These are phyloP conservation scores for Drosophila watanabei DNA, from an alignment of 1,140 invertebrate species.

Conservation along the genomic window DNA sequence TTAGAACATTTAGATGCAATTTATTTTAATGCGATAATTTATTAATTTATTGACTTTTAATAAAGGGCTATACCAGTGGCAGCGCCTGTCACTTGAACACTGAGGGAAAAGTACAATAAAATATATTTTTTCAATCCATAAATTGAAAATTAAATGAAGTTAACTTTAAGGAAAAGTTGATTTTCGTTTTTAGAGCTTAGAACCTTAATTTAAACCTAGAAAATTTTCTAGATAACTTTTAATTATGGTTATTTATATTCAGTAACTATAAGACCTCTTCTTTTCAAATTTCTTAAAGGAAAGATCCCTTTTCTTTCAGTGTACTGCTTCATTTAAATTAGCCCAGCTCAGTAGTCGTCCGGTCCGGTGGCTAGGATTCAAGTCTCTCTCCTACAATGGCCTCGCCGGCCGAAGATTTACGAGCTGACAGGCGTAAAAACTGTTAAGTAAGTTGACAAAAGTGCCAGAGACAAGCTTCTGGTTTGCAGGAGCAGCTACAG, in stretches of 20 bases:
- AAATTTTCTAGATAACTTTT: neutral
- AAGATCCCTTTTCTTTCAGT: neutral
- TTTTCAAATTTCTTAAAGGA: neutral
- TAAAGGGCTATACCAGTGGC: conserved; percentile 49
- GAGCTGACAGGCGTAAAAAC: conserved; percentile 85
- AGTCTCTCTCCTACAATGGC: conserved; percentile 49
- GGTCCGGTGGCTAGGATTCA: conserved; percentile 30
- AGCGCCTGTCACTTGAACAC: neutral
- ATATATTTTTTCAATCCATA: neutral
- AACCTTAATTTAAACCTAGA: neutral
- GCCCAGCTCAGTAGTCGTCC: conserved; percentile 29
- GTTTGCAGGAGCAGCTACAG: conserved; percentile 45
- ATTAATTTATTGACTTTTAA: conserved; percentile 86
- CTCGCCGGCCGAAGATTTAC: conserved; percentile 69
- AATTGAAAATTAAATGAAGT: neutral
- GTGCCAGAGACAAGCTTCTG: conserved; percentile 68
- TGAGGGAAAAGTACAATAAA: neutral
- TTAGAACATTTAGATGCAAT: conserved; percentile 85
- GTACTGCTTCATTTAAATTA: conserved; percentile 45
- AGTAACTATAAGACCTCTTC: neutral
- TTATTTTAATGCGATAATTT: conserved; percentile 85
- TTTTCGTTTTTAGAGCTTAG: no score
- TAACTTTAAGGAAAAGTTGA: neutral
- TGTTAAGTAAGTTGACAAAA: conserved; percentile 84
- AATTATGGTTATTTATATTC: no score